Evolutionary conservation across 2,113 vertebrate genomes (phyloP).

Genomic region (Sclerurus mexicanus): DNA sequence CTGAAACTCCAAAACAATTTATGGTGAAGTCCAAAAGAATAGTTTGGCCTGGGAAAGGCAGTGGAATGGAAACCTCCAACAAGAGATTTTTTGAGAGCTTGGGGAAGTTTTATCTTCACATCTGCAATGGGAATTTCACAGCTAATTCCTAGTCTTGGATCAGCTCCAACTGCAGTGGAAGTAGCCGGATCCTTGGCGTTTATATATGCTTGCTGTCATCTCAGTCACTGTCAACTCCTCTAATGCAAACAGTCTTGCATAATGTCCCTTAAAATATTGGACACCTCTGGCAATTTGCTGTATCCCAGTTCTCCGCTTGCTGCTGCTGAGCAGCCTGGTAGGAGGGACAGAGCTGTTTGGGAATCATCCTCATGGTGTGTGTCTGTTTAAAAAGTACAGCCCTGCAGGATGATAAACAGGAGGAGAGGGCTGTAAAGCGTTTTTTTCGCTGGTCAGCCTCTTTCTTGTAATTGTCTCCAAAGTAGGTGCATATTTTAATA

Average conservation of each 20-base stretch:
- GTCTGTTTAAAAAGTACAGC: neutral
- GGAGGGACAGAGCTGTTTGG: neutral
- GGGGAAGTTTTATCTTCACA: neutral
- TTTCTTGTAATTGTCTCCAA: neutral
- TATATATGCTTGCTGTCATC: neutral
- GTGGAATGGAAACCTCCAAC: neutral
- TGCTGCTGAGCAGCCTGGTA: neutral
- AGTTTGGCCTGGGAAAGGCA: neutral
- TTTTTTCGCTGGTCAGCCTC: fast-evolving
- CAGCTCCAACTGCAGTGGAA: neutral
- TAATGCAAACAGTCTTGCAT: neutral
- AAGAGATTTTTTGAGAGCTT: neutral
- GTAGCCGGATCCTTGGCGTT: neutral
- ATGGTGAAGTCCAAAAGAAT: neutral
- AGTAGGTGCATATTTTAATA: neutral
- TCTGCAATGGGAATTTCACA: neutral
- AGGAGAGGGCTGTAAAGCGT: neutral
- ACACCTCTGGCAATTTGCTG: neutral
- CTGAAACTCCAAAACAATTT: neutral
- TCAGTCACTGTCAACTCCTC: neutral
- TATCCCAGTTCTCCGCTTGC: fast-evolving
- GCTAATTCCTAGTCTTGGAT: neutral
- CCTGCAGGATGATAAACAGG: neutral
- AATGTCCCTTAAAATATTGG: neutral
- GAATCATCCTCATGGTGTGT: neutral